Base-by-base conservation (phyloP, 2,888 invertebrate species). In the Pheosia gnoma region DNA sequence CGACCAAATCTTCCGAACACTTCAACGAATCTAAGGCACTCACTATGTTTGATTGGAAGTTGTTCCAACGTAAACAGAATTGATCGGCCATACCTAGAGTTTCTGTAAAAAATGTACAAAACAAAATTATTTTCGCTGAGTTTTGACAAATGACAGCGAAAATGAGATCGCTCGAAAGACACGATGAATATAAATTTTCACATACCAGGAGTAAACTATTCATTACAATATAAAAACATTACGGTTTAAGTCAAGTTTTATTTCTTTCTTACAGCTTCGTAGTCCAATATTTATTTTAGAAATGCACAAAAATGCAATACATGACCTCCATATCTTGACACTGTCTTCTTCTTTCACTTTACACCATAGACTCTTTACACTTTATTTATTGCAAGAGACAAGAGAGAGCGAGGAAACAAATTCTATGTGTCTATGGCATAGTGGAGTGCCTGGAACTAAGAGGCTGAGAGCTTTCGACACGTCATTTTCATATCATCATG, bases 31-130 rank as follows among this genome's bases (percentile, higher is more conserved):
- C 96, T 82, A 96, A 94, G 53, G 96, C 96, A 81, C 95, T 95
- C 67, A 96, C 94, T 80, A 96, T 95, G 78, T 95, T 96, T 63
- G 94, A 94, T 87, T 96, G 95, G 90, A 96, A 96, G 85, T 96
- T 96, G 86, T 96, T 96, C 96, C 96, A 96, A 90, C 95, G 95
- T 85, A 96, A 94, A 90, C 96, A 96, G 85, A 96, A 96, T 85
- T 96, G 96, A 88, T 96, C 95, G 81, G 94, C 93, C 94, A 94
- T 94, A 77, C 86, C 87, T 89, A 88, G 74, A 83, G 79, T 81
- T 79, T 83, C 65, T 78, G 74, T 80, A 79, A 77, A 78, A 82
- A 82, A 68, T 78, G 85, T 85, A 80, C 77, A 80, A 87, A 84
- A 81, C 79, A 85, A 82, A 79, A 76, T 74, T 71, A 72, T 70